Evolutionary conservation across 2,797 vertebrate species (phyloP).

Genomic region (Anableps anableps): DNA sequence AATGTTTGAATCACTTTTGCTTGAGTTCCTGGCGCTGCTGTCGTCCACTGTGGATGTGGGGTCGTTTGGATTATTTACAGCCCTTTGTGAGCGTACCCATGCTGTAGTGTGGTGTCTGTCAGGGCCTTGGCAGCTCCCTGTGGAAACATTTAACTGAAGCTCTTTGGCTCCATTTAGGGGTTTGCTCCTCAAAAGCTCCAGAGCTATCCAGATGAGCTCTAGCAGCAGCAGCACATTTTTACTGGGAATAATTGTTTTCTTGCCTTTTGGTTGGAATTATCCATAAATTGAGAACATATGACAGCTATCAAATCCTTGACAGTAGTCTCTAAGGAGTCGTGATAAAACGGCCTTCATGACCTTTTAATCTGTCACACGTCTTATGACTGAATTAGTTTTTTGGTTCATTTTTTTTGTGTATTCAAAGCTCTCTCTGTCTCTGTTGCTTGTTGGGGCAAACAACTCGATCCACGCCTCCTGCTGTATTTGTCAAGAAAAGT

Average conservation of each 20-base stretch:
- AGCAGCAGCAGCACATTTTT: conserved; percentile 3
- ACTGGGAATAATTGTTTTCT: not conserved
- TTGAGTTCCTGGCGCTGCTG: conserved; percentile 9
- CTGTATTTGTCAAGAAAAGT: conserved; percentile 32
- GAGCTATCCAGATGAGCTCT: conserved; percentile 10
- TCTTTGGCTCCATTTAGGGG: conserved; percentile 38
- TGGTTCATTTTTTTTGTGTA: conserved; percentile 17
- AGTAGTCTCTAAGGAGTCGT: not conserved
- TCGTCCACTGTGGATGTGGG: conserved; percentile 57
- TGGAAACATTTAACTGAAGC: conserved; percentile 69
- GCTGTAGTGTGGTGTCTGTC: conserved; percentile 64
- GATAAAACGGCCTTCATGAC: not conserved
- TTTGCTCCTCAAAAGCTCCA: conserved; percentile 17
- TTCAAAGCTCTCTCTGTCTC: conserved; percentile 11
- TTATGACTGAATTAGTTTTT: not conserved
- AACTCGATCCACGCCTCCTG: conserved; percentile 36
- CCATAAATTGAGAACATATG: not conserved
- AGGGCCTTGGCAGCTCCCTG: conserved; percentile 62
- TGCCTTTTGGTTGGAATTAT: conserved; percentile 11
- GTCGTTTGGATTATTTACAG: conserved; percentile 57
- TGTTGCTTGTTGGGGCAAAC: conserved; percentile 47
- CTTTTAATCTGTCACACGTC: conserved; percentile 6
- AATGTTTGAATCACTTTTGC: conserved; percentile 26
- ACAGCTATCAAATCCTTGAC: not conserved
- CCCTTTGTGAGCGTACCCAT: conserved; percentile 59